These are phyloP conservation scores for Microctenopoma stevenorrisi DNA, from an alignment of 2,797 vertebrate genomes.

Conservation along the genomic window DNA sequence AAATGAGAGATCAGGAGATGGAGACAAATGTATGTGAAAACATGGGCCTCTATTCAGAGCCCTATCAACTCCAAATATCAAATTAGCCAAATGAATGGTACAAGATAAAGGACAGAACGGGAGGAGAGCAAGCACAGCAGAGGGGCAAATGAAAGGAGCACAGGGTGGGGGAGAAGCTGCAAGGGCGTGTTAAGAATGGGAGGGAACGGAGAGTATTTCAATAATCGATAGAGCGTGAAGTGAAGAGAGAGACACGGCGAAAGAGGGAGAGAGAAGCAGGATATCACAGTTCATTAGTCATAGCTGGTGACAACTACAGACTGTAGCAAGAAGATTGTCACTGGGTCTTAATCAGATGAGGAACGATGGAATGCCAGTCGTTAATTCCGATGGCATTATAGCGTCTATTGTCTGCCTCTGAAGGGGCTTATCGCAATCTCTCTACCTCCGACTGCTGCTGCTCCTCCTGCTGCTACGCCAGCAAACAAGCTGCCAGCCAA, in stretches of 20 bases:
- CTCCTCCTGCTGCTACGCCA: constrained; percentile 56
- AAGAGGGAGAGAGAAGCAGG: constrained; percentile 49
- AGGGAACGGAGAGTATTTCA: constrained; percentile 74
- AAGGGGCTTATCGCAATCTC: constrained; percentile 69
- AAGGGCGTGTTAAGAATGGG: constrained; percentile 55
- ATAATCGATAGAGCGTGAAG: constrained; percentile 80
- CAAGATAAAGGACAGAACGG: constrained; percentile 73
- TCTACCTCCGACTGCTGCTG: constrained; percentile 62
- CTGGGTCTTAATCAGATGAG: constrained; percentile 78
- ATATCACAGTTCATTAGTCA: constrained; percentile 83
- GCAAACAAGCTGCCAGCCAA: constrained; percentile 72
- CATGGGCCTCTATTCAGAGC: constrained; percentile 67
- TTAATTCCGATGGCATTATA: constrained; percentile 72
- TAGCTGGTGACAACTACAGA: constrained; percentile 74
- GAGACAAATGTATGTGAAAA: constrained; percentile 72
- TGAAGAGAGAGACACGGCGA: constrained; percentile 25
- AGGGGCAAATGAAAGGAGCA: constrained; percentile 60
- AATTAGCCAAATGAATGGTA: constrained; percentile 84
- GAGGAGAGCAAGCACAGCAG: constrained; percentile 55
- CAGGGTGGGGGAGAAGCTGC: constrained; percentile 26
- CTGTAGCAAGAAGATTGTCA: constrained; percentile 74
- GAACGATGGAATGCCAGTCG: constrained; percentile 69
- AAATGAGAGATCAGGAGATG: constrained; percentile 68
- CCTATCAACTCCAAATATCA: constrained; percentile 83
- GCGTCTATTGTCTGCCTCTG: constrained; percentile 70